Percentiles rank a stretch among this genome's conserved stretches.
These are phyloP conservation scores for Drosophila persimilis DNA, from an alignment of 1,140 invertebrate species.

Conservation along the genomic window DNA sequence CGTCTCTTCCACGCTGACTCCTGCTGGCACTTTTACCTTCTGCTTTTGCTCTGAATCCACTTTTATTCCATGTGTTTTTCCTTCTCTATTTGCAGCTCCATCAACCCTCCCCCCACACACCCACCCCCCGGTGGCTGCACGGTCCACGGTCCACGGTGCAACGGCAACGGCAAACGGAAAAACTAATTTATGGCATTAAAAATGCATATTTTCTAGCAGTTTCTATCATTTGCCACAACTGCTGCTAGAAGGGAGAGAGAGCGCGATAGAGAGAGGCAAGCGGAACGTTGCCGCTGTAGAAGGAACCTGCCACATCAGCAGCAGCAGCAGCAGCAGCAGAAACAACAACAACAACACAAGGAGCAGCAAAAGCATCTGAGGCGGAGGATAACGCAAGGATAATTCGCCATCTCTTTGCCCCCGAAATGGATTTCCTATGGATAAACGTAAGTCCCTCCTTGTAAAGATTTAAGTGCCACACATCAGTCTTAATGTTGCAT, in stretches of 20 bases:
- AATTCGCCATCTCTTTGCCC: no score
- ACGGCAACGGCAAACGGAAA: slow-evolving; percentile 65
- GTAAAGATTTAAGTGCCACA: slow-evolving; percentile 7
- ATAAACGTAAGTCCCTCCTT: no score
- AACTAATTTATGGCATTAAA: slow-evolving; percentile 81
- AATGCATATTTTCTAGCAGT: slow-evolving; percentile 81
- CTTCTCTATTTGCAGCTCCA: no score
- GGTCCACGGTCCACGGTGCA: slow-evolving; percentile 32
- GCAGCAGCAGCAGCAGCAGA: slow-evolving; percentile 1
- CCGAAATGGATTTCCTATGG: no score
- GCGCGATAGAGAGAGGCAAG: slow-evolving; percentile 3
- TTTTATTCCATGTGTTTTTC: no score
- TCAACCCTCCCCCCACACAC: no score
- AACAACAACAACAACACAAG: background rate
- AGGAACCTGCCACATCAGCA: slow-evolving; percentile 1
- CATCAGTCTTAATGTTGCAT: slow-evolving; percentile 43
- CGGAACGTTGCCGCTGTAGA: slow-evolving; percentile 1
- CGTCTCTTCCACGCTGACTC: no score
- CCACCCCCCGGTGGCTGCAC: no score
- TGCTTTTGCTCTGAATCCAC: no score
- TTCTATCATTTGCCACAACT: slow-evolving; percentile 73
- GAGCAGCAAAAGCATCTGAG: slow-evolving; percentile 2
- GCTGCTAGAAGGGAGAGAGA: background rate
- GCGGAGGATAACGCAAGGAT: slow-evolving; percentile 1
- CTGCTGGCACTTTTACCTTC: no score